Conservation (phyloP, 2,797 vertebrate genomes). For the Helostoma temminkii region DNA sequence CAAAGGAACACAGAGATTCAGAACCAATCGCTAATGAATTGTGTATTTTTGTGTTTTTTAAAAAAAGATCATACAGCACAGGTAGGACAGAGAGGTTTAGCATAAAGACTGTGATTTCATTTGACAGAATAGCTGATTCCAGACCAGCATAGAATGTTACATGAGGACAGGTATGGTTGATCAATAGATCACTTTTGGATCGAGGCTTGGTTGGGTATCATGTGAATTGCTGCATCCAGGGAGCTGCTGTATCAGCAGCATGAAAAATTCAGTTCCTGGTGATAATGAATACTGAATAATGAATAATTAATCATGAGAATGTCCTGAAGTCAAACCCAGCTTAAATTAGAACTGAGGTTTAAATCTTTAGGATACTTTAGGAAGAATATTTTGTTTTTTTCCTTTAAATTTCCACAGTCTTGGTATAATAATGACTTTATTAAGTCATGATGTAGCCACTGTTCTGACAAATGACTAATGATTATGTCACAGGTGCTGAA, state of each 20-base stretch:
- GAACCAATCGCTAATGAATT: background rate
- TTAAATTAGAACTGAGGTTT: constrained; percentile 22
- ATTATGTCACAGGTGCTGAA: background rate
- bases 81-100: background rate
- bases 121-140: constrained; percentile 51
- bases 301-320: constrained; percentile 43
- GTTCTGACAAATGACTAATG: background rate
- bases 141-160: constrained; percentile 39
- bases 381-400: background rate
- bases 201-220: background rate
- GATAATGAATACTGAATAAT: constrained; percentile 25
- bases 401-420: background rate
- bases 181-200: constrained; percentile 26
- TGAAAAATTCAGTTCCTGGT: constrained; percentile 50
- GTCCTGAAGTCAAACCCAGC: constrained; percentile 50
- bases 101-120: constrained; percentile 46
- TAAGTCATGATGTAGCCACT: background rate
- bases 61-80: constrained; percentile 18
- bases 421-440: background rate
- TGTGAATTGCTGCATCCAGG: constrained; percentile 32
- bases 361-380: constrained; percentile 23
- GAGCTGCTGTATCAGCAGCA: constrained; percentile 39
- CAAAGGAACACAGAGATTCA: no score
- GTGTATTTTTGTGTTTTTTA: background rate
- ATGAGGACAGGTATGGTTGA: constrained; percentile 37